A percentile compares a stretch with the other conserved stretches of the same genome.
Evolutionary conservation across 1,140 invertebrate species (phyloP).

Genomic region (Megathymus violae): DNA sequence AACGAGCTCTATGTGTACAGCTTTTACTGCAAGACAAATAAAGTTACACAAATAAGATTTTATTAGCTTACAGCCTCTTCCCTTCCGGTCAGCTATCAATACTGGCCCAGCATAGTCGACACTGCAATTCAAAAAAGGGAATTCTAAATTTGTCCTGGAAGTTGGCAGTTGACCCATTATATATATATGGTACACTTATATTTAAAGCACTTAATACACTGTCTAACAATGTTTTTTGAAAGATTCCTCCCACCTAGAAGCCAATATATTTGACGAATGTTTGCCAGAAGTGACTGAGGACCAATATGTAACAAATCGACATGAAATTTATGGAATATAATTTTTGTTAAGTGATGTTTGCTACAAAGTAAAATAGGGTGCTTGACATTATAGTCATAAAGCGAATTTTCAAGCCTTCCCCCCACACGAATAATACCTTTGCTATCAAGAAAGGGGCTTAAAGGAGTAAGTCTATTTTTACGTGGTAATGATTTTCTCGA

Average conservation of each 20-base stretch:
- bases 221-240: constrained; percentile 3
- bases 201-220: constrained; percentile 22
- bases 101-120: constrained; percentile 21
- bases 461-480: constrained; percentile 22
- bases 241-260: constrained; percentile 12
- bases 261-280: constrained; percentile 8
- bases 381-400: constrained; percentile 6
- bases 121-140: constrained; percentile 10
- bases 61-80: constrained; percentile 24
- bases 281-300: neutral
- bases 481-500: constrained; percentile 21
- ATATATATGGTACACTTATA: neutral
- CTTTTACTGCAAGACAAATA: constrained; percentile 12
- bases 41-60: constrained; percentile 22
- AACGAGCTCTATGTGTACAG: constrained; percentile 19
- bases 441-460: constrained; percentile 6
- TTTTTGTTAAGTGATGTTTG: constrained; percentile 10
- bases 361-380: constrained; percentile 10
- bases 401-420: constrained; percentile 7
- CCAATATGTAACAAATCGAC: constrained; percentile 10
- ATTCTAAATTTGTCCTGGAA: constrained; percentile 15
- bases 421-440: constrained; percentile 7
- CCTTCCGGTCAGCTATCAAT: constrained; percentile 24
- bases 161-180: constrained; percentile 24
- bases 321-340: constrained; percentile 7